Base-by-base conservation (phyloP, 2,113 vertebrate species). In the Pseudolaguvia tuberculata region DNA sequence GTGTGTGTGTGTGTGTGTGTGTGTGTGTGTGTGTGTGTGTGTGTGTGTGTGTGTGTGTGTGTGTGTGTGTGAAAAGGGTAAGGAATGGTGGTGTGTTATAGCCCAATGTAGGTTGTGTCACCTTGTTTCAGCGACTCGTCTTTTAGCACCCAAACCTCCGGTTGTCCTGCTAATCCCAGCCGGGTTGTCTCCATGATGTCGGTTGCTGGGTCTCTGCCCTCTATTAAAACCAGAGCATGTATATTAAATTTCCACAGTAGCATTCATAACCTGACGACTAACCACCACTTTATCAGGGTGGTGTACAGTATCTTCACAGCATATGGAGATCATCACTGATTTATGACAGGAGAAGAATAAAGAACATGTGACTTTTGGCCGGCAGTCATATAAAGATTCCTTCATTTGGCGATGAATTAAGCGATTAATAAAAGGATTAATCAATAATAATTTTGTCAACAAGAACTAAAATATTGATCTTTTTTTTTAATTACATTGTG, bases 51-150 rank as follows among this genome's bases (percentile, higher is more conserved):
- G 56, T 58, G 23, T 58, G 47, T 48, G 47, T 48, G 47, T 48
- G 47, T 48, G 47, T 48, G 47, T 48, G 48, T 50, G 48, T 2
- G 48, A 2, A 35, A 35, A 35, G 13, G 48, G 3, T 35, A 53
- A 58, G 52, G 35, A 45, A 31, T 56, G 51, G 56, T 17, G 27
- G 68, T 39, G 52, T 55, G 21, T 17, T 31, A 8, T 11, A 29
- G 63, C 45, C 25, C 50, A 13, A 14, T 66, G 58, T 71, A 55
- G 13, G 53, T 11, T 62, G 56, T 79, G 27, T 56, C 14, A 76
- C 42, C 52, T 72, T 8, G 12, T 53, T 55, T 61, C 57, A 55
- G 25, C 61, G 61, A 76, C 55, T 62, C 29, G 8, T 55, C 35
- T 35, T 72, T 76, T 59, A 72, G 13, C 59, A n/a, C 42, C 20